These are phyloP conservation scores for Sarcophaga caerulescens DNA, from an alignment of 2,888 invertebrate genomes.

Conservation along the genomic window DNA sequence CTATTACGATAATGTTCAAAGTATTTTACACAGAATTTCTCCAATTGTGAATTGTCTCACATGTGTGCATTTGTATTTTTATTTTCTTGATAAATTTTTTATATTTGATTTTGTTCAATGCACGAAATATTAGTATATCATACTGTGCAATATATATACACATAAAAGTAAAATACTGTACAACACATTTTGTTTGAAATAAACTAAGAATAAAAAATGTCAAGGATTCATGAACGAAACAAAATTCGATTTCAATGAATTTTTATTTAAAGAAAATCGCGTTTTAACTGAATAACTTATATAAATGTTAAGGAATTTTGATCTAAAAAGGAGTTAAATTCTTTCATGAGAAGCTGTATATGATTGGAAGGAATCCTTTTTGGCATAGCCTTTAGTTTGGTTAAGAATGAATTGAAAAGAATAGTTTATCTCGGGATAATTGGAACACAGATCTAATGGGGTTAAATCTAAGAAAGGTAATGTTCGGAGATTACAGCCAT, in stretches of 20 bases:
- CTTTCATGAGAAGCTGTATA: no score
- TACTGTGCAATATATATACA: neutral
- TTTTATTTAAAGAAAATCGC: slow-evolving; percentile 4
- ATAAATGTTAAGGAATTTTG: no score
- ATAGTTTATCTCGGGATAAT: no score
- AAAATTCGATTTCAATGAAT: neutral
- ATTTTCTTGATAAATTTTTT: slow-evolving; percentile 19
- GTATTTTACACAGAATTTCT: neutral
- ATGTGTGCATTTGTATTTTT: slow-evolving; percentile 17
- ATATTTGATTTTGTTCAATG: neutral
- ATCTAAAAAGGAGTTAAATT: no score
- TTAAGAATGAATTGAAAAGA: no score
- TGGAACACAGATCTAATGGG: no score
- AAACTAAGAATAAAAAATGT: slow-evolving; percentile 39
- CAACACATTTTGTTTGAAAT: slow-evolving; percentile 40
- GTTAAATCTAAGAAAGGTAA: no score
- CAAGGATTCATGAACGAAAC: slow-evolving; percentile 44
- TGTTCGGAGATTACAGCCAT: no score
- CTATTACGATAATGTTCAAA: neutral
- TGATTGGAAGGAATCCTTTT: no score
- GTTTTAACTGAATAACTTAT: neutral
- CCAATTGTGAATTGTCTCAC: neutral
- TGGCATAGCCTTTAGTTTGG: no score
- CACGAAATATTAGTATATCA: neutral
- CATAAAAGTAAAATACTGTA: slow-evolving; percentile 50